A percentile compares a stretch with the other conserved stretches of the same genome.
Evolutionary conservation across 2,113 vertebrate species (phyloP).

Genomic region (Microcebus griseorufus): DNA sequence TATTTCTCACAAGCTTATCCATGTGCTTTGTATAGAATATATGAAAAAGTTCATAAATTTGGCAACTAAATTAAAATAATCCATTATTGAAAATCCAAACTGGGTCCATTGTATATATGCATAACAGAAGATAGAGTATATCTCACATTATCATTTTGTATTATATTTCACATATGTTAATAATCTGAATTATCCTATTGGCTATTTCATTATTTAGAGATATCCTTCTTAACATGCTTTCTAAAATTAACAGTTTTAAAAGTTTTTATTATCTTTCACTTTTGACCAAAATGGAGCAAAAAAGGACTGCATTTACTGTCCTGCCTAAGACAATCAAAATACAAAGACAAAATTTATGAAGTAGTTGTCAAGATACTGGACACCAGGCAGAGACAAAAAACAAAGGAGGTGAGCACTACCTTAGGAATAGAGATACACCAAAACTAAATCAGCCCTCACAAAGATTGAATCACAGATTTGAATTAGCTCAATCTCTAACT

Average conservation of each 20-base stretch:
- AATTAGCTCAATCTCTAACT: background rate
- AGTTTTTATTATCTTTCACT: background rate
- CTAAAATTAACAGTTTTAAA: conserved; percentile 10
- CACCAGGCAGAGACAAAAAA: background rate
- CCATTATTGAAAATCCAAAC: conserved; percentile 4
- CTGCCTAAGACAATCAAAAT: background rate
- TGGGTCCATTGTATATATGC: background rate
- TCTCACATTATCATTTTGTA: background rate
- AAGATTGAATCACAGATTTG: background rate
- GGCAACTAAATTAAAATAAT: background rate
- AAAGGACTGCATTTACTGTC: background rate
- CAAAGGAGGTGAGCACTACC: background rate
- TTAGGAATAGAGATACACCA: background rate
- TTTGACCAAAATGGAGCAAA: background rate
- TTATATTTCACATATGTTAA: background rate
- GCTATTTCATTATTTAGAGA: background rate
- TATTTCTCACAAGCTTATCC: background rate
- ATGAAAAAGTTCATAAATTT: background rate
- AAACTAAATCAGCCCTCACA: conserved; percentile 4
- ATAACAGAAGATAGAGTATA: background rate
- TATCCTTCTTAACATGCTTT: background rate
- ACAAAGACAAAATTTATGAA: background rate
- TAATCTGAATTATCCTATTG: conserved; percentile 19
- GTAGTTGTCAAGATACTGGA: background rate
- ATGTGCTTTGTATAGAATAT: background rate